phyloP scores from a whole-genome alignment of 2,113 vertebrate species.

The Anarhynchus alexandrinus region DNA sequence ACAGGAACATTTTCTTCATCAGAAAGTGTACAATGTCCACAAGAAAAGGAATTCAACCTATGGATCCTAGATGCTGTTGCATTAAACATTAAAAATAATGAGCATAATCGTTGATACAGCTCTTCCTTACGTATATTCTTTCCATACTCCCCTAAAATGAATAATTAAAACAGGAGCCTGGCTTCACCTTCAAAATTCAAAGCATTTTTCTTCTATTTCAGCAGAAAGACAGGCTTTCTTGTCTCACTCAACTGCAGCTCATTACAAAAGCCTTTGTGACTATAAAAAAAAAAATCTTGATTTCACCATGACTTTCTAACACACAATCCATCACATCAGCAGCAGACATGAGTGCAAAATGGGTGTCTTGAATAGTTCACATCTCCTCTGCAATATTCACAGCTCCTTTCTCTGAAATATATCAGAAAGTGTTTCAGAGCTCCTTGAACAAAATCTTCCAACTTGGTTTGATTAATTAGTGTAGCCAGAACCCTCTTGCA shows the following conservation, averaged over 20 bases:
- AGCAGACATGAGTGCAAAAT: not conserved
- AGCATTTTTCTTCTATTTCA: not conserved
- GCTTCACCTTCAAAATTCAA: not conserved
- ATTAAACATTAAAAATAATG: not conserved
- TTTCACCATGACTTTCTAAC: not conserved
- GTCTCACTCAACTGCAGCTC: not conserved
- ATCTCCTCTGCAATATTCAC: not conserved
- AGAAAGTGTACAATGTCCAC: not conserved
- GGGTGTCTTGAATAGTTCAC: not conserved
- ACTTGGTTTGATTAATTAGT: conserved; percentile 27
- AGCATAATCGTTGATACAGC: not conserved
- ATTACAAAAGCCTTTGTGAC: not conserved
- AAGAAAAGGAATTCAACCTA: not conserved
- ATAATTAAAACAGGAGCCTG: not conserved
- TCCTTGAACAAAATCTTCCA: conserved; percentile 1
- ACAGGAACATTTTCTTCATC: not conserved
- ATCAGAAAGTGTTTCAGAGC: not conserved
- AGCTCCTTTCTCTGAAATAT: not conserved
- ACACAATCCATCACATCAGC: not conserved
- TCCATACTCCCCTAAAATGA: not conserved
- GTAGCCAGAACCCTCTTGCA: not conserved
- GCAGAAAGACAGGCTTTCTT: not conserved
- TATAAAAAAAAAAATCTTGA: not conserved
- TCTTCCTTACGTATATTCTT: not conserved
- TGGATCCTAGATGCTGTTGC: not conserved